These are phyloP conservation scores for Bujurquina vittata DNA, from an alignment of 2,113 vertebrate genomes.

Conservation along the genomic window DNA sequence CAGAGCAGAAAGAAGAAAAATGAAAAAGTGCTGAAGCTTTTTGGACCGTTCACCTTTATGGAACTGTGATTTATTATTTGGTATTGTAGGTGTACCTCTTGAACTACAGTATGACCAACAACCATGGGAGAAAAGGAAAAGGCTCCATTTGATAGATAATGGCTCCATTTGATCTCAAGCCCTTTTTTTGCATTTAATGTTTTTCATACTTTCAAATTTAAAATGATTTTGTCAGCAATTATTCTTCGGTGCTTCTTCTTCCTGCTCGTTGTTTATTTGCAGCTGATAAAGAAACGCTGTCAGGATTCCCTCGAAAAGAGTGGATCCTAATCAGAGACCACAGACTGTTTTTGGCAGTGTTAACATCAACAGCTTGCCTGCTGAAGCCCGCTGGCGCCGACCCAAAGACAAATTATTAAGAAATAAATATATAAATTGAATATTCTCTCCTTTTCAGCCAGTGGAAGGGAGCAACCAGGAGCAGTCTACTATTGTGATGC, in stretches of 20 bases:
- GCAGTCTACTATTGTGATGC: constrained; percentile 10
- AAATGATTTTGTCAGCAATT: neutral
- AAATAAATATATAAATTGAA: constrained; percentile 10
- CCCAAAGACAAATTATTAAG: constrained; percentile 30
- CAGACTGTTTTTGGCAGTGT: constrained; percentile 17
- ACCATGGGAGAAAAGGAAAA: fast-evolving
- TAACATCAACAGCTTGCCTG: constrained; percentile 37
- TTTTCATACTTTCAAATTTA: neutral
- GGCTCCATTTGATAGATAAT: neutral
- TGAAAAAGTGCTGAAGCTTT: too few species aligned
- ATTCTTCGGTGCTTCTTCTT: neutral
- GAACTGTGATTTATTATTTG: too few species aligned
- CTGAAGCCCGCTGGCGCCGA: constrained; percentile 39
- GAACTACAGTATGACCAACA: too few species aligned
- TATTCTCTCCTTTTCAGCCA: neutral
- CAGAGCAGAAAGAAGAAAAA: neutral
- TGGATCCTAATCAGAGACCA: neutral
- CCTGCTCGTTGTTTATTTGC: neutral
- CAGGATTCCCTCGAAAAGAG: neutral
- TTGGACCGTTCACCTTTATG: too few species aligned
- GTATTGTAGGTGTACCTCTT: too few species aligned
- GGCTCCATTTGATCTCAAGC: neutral
- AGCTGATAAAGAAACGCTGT: neutral
- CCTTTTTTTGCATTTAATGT: neutral
- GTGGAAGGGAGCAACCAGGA: constrained; percentile 11